Conservation (phyloP, 2,113 vertebrate genomes). For the Procavia capensis region DNA sequence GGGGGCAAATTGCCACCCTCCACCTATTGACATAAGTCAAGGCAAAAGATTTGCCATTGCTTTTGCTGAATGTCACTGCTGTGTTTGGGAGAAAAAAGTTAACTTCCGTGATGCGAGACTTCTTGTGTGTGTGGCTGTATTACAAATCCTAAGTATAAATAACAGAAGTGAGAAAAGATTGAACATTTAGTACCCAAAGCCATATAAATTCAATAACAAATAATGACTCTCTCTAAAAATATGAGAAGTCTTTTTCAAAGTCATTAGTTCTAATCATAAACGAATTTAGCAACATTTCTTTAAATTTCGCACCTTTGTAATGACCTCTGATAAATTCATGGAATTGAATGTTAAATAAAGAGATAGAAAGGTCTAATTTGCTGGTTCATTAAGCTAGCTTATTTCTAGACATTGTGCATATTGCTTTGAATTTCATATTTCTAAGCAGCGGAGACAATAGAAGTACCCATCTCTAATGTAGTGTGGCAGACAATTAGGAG, state of each 20-base stretch:
- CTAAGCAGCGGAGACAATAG: conserved; percentile 84
- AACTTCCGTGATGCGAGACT: conserved; percentile 19
- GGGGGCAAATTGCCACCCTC: neutral
- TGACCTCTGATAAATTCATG: conserved; percentile 87
- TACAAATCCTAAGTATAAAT: conserved; percentile 78
- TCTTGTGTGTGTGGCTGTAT: conserved; percentile 22
- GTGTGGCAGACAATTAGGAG: conserved; percentile 87
- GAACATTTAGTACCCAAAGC: conserved; percentile 80
- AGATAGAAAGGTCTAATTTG: conserved; percentile 90
- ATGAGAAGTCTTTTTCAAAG: conserved; percentile 83
- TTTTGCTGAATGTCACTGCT: conserved; percentile 40
- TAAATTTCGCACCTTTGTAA: conserved; percentile 84
- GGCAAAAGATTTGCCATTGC: neutral
- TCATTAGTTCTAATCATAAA: conserved; percentile 86
- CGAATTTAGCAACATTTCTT: conserved; percentile 84
- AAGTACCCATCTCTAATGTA: conserved; percentile 85
- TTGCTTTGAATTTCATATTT: conserved; percentile 86
- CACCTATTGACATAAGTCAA: neutral
- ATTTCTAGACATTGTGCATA: conserved; percentile 85
- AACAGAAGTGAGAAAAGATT: conserved; percentile 73
- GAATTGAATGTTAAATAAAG: conserved; percentile 90
- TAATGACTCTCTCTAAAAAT: conserved; percentile 83
- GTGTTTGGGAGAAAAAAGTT: neutral
- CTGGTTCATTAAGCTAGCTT: conserved; percentile 89
- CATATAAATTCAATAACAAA: conserved; percentile 86